Evolutionary conservation across 1,140 invertebrate genomes (phyloP), one percentile per base, ranked within the genome.

Genomic region (Asobara japonica): DNA sequence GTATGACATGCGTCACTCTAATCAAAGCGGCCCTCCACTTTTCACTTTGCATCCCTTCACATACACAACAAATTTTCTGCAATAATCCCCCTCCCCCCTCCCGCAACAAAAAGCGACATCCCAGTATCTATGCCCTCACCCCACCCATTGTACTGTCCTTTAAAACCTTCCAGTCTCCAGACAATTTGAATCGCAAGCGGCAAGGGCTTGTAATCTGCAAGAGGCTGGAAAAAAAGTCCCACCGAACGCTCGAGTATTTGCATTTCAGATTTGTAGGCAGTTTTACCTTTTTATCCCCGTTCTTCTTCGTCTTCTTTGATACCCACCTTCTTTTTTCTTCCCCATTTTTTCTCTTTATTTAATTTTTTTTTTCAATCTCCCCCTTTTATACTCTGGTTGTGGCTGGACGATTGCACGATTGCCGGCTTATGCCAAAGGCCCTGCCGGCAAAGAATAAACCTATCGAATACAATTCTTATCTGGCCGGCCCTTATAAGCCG

Each of bases 201-300:
- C 66, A 73, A 72, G 27, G 25, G 25, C 69, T 71, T 76, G 74
- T 79, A 78, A 80, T 80, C 79, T 73, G 65, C 25, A 27, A 56
- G 27, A 31, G 77, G 78, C 79, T 73, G 77, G 77, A 79, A 80
- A 80, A 72, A 72, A 66, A 75, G 7, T 13, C 69, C 72, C 76
- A 36, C 71, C 36, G 36, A 38, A 18, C 45, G n/a, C n/a, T n/a
- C 69, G 48, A 38, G 68, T 74, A 79, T 80, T 80, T 80, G 78
- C 79, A 80, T 80, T 80, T 80, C 78, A 80, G 77, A 80, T 80
- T 78, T 79, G 78, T 80, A 74, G 73, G 64, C 60, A 73, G 75
- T 70, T 56, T 77, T 66, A 75, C 73, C 60, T 66, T 65, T 33
- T 69, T 69, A n/a, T 60, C 69, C 33, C 41, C 30, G 20, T 29